phyloP scores from a whole-genome alignment of 2,888 invertebrate species.

The Drosophila tanythrix region DNA sequence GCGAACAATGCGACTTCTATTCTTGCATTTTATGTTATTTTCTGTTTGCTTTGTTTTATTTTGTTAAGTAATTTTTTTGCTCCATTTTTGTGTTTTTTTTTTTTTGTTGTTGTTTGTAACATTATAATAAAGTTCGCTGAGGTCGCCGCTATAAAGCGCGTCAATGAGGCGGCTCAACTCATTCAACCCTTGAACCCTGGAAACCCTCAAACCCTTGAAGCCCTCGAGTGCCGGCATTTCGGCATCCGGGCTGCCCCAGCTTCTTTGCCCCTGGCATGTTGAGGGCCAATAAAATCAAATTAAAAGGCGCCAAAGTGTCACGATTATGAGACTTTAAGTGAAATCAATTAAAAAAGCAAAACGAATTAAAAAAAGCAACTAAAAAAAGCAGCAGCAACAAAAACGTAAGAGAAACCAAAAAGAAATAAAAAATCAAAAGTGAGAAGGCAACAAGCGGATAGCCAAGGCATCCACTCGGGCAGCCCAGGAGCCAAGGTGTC shows the following conservation, averaged over 20 bases:
- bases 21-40: constrained; percentile 20
- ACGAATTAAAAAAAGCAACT: constrained; percentile 5
- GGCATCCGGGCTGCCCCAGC: neutral
- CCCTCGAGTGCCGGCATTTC: neutral
- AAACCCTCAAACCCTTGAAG: neutral
- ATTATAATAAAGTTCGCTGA: constrained; percentile 70
- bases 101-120: constrained; percentile 36
- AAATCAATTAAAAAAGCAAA: constrained; percentile 74
- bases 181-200: constrained; percentile 28
- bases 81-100: constrained; percentile 1
- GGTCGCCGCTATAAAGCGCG: constrained; percentile 71
- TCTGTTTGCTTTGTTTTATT: constrained; percentile 23
- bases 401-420: constrained; percentile 1
- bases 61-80: neutral
- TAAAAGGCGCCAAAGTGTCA: constrained; percentile 81
- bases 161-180: constrained; percentile 72
- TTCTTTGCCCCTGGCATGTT: constrained; percentile 48
- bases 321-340: constrained; percentile 78
- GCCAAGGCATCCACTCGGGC: constrained; percentile 3
- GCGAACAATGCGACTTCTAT: constrained; percentile 47
- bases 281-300: constrained; percentile 79
- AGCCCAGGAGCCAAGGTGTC: neutral
- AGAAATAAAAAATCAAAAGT: constrained; percentile 15
- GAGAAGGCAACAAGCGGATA: constrained; percentile 31
- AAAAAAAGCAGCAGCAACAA: neutral